Evolutionary conservation across 2,888 invertebrate species (phyloP).

Genomic region (Stenichneumon culpator): DNA sequence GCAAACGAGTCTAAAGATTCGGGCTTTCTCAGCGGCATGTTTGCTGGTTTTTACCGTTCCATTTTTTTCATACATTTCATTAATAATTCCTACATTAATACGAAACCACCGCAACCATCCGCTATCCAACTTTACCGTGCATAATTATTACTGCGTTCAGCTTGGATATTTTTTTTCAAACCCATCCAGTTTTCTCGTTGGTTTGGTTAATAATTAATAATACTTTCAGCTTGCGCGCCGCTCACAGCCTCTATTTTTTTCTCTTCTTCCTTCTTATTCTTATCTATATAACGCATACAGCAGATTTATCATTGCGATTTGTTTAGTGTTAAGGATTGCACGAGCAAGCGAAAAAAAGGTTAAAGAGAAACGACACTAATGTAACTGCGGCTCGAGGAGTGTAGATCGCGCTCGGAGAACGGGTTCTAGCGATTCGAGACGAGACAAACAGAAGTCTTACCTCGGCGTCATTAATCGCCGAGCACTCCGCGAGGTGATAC

Average conservation of each 20-base stretch:
- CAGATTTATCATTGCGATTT: constrained; percentile 36
- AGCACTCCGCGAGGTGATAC: constrained; percentile 19
- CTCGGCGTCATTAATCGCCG: constrained; percentile 37
- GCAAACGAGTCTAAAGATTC: constrained; percentile 67
- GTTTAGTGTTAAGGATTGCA: constrained; percentile 33
- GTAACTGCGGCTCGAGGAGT: constrained; percentile 23
- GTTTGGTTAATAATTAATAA: constrained; percentile 68
- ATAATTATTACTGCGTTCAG: constrained; percentile 67
- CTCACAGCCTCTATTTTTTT: constrained; percentile 69
- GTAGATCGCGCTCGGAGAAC: constrained; percentile 48
- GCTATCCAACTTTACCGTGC: constrained; percentile 6
- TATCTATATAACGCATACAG: constrained; percentile 35
- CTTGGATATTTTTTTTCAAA: constrained; percentile 64
- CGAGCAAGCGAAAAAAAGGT: constrained; percentile 3
- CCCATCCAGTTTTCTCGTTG: constrained; percentile 63
- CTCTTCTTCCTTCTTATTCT: constrained; percentile 38
- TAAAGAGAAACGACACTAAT: constrained; percentile 12
- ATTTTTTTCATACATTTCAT: constrained; percentile 45
- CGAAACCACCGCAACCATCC: constrained; percentile 9
- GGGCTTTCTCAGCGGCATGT: constrained; percentile 80
- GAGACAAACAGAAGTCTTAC: constrained; percentile 49
- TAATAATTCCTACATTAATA: constrained; percentile 17
- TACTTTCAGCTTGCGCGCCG: constrained; percentile 69
- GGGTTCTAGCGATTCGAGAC: constrained; percentile 39
- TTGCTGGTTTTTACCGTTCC: constrained; percentile 69